Evolutionary conservation across 1,140 invertebrate genomes (phyloP), one percentile per base, ranked within the genome.

Genomic region (Bombus polaris): DNA sequence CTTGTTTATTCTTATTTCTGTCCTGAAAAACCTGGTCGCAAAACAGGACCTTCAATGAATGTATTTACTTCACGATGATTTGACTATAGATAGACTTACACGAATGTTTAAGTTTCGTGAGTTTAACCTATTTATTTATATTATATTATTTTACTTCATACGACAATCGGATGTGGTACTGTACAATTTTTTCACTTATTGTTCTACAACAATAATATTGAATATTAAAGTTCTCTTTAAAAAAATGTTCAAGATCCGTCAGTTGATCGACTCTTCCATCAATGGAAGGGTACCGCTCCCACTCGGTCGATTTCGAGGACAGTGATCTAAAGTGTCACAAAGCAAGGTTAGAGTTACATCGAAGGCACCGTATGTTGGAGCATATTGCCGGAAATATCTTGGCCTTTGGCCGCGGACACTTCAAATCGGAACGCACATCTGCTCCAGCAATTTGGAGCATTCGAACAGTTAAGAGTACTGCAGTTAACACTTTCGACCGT

Each of bases 351-450:
- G 13, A 25, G 37, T 75, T 53, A 35, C 39, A 12, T 57, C 10
- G 73, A 37, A 57, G 32, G 39, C n/a, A 53, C 73, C 73, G 73
- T 53, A 53, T 75, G 73, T 53, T 25, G 12, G 47, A 75, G 44
- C 73, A 75, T 75, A 75, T 53, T 75, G 73, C 44, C 73, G 73
- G 73, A 75, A 75, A 75, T 39, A 75, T 75, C 73, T 75, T 75
- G 22, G 73, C 47, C 73, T 75, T 35, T 75, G 73, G 32, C 32
- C 10, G 22, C 22, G 73, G 73, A 75, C 73, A 75, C 47, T 75
- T 75, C 42, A 57, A 57, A 75, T 75, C 73, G 28, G 47, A 25
- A 75, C 42, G 73, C 73, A 75, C 44, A 75, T 57, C 73, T 75
- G 73, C n/a, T 75, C 73, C 1, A 37, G 44, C 73, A 35, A 47